phyloP scores from a whole-genome alignment of 1,140 invertebrate species.

The Phortica variegata region DNA sequence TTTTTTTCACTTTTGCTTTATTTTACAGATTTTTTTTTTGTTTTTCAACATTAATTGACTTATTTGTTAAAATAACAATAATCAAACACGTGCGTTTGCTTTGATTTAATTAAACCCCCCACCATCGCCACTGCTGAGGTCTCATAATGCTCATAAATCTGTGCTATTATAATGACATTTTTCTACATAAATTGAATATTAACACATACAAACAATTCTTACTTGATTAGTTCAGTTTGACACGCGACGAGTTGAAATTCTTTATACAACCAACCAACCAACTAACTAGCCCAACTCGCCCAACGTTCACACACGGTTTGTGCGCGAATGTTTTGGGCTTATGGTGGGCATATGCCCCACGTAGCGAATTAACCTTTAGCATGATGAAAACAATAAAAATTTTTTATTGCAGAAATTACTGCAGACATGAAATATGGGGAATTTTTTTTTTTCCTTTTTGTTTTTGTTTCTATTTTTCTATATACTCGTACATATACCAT shows the following conservation, averaged over 20 bases:
- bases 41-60: too few relatives aligned
- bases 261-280: slow-evolving; percentile 10
- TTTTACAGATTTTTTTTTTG: too few relatives aligned
- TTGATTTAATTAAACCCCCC: background rate
- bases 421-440: slow-evolving; percentile 30
- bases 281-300: background rate
- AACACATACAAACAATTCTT: background rate
- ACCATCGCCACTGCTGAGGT: background rate
- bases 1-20: too few relatives aligned
- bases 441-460: background rate
- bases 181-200: background rate
- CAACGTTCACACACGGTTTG: background rate
- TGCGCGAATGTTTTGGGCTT: background rate
- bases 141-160: background rate
- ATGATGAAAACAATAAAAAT: slow-evolving; percentile 19
- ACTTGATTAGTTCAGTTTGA: slow-evolving; percentile 22
- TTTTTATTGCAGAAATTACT: too few relatives aligned
- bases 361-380: background rate
- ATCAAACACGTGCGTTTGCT: too few relatives aligned
- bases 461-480: slow-evolving; percentile 12
- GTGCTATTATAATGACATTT: slow-evolving; percentile 1
- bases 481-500: background rate
- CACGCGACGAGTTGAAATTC: slow-evolving; percentile 30
- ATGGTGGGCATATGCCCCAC: background rate
- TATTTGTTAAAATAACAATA: too few relatives aligned